Conservation (phyloP, 2,797 vertebrate species). For the Melanotaenia boesemani region DNA sequence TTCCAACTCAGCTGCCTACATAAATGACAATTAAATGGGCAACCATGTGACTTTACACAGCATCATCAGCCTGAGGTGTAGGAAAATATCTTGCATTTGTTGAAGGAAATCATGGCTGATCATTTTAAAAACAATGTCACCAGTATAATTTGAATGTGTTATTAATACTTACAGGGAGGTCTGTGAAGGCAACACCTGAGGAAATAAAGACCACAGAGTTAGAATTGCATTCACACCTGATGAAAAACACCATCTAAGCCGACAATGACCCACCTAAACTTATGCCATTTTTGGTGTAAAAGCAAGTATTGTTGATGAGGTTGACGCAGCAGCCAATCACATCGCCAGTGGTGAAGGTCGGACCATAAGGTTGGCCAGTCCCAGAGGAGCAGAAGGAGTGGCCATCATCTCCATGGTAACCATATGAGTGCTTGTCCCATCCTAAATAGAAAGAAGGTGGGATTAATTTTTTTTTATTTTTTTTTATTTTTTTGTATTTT, state of each 20-base stretch:
- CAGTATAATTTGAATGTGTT: neutral
- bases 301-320: constrained; percentile 99
- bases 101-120: no score
- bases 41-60: neutral
- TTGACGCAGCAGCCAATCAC: constrained; percentile 99
- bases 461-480: constrained; percentile 30
- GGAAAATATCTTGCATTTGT: no score
- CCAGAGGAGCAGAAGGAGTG: constrained; percentile 99
- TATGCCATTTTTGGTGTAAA: constrained; percentile 99
- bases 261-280: constrained; percentile 87
- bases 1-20: constrained; percentile 28
- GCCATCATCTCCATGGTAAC: constrained; percentile 99
- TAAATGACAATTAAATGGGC: constrained; percentile 34
- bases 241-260: no score
- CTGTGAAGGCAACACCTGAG: constrained; percentile 96
- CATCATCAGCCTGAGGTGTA: neutral
- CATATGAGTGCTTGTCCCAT: constrained; percentile 99
- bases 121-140: neutral
- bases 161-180: constrained; percentile 93
- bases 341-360: constrained; percentile 99
- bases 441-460: constrained; percentile 79
- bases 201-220: constrained; percentile 27
- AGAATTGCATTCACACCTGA: neutral
- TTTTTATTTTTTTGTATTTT: constrained; percentile 10
- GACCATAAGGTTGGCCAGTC: constrained; percentile 97